phyloP scores from a whole-genome alignment of 2,888 invertebrate genomes.

The Dromius quadrimaculatus region DNA sequence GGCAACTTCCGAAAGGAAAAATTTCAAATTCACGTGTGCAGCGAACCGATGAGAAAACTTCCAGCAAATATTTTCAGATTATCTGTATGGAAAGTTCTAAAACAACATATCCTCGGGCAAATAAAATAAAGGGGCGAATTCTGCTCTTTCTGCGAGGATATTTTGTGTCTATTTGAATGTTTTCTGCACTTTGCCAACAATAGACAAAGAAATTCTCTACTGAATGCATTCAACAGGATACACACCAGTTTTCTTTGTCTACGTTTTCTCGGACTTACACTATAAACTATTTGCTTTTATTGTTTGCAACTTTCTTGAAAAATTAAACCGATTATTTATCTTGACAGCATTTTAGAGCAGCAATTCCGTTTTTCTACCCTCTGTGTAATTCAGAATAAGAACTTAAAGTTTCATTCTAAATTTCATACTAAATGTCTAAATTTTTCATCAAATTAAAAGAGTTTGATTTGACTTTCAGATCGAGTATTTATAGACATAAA shows the following conservation, averaged over 20 bases:
- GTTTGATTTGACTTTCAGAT: too few relatives aligned
- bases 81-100: constrained; percentile 35
- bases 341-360: not conserved
- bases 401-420: too few relatives aligned
- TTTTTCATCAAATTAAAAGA: too few relatives aligned
- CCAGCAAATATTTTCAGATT: constrained; percentile 41
- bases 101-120: constrained; percentile 34
- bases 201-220: constrained; percentile 25
- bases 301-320: not conserved
- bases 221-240: constrained; percentile 26
- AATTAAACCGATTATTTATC: not conserved
- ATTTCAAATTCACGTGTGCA: constrained; percentile 41
- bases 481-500: too few relatives aligned
- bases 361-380: not conserved
- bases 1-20: constrained; percentile 36
- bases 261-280: not conserved
- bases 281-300: not conserved
- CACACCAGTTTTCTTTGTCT: constrained; percentile 11
- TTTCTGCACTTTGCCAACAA: constrained; percentile 24
- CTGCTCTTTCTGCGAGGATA: not conserved
- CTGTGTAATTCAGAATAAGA: too few relatives aligned
- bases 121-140: constrained; percentile 2
- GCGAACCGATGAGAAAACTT: constrained; percentile 23
- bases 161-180: constrained; percentile 30
- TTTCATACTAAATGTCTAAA: too few relatives aligned